These are phyloP conservation scores for Trichacis sp. DNA, from an alignment of 2,888 invertebrate species.

Conservation along the genomic window DNA sequence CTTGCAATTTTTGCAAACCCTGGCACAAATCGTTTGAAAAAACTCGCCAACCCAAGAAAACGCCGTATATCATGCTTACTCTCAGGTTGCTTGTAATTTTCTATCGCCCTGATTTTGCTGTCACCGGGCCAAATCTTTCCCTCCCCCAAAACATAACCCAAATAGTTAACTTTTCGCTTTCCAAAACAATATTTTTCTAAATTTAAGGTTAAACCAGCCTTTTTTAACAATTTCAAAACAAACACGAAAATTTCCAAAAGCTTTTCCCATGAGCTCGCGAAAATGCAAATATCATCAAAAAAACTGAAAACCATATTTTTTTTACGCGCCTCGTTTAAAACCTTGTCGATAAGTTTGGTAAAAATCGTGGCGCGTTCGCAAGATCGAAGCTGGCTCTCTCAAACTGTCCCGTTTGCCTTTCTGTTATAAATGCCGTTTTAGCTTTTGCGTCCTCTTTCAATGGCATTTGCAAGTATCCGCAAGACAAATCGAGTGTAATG, in stretches of 20 bases:
- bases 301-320: constrained; percentile 10
- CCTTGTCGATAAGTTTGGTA: constrained; percentile 30
- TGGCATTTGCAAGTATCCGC: constrained; percentile 18
- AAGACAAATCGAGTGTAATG: constrained; percentile 1
- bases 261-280: constrained; percentile 12
- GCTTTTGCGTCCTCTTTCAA: too few species aligned
- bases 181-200: constrained; percentile 11
- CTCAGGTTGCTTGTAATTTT: constrained; percentile 9
- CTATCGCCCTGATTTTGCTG: constrained; percentile 12
- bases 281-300: too few species aligned
- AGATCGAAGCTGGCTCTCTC: too few species aligned
- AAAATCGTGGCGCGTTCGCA: constrained; percentile 50
- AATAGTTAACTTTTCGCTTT: constrained; percentile 34
- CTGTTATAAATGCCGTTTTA: constrained; percentile 45
- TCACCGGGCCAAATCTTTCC: constrained; percentile 32
- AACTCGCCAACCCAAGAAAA: constrained; percentile 25
- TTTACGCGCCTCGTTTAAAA: neutral
- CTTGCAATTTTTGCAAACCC: constrained; percentile 13
- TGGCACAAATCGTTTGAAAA: constrained; percentile 27
- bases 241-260: constrained; percentile 7
- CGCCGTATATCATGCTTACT: constrained; percentile 23
- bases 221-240: constrained; percentile 12
- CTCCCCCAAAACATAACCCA: constrained; percentile 15
- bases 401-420: too few species aligned
- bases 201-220: constrained; percentile 12